These are phyloP conservation scores for Premnoplex brunnescens DNA, from an alignment of 2,797 vertebrate genomes.

Conservation along the genomic window DNA sequence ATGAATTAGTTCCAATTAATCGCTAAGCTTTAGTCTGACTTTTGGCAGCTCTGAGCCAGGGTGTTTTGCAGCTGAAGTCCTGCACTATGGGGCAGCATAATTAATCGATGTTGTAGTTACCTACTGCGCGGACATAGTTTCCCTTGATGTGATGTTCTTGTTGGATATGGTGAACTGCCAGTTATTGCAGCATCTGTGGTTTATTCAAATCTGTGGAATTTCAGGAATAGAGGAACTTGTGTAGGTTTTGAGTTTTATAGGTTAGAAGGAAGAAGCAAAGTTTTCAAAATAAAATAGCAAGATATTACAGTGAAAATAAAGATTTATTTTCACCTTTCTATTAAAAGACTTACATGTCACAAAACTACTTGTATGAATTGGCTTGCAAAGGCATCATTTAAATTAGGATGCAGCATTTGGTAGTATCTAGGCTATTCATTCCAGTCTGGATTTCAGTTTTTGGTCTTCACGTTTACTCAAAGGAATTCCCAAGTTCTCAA, in stretches of 20 bases:
- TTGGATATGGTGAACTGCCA: neutral
- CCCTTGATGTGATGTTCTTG: neutral
- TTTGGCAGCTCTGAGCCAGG: neutral
- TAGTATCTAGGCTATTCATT: neutral
- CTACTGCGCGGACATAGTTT: neutral
- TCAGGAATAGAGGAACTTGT: neutral
- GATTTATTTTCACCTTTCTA: neutral
- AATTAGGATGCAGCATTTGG: neutral
- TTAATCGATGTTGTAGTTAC: neutral
- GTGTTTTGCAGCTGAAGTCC: neutral
- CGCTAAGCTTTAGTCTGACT: neutral
- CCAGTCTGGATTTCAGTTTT: neutral
- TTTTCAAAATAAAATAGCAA: neutral
- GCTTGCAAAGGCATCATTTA: neutral
- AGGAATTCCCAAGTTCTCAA: neutral
- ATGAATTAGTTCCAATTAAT: neutral
- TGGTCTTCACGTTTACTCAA: neutral
- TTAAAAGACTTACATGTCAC: neutral
- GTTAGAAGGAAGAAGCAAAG: neutral
- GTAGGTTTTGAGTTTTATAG: neutral
- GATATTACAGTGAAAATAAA: neutral
- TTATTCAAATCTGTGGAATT: neutral
- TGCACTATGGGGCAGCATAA: neutral
- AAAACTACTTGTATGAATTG: neutral
- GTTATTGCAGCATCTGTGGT: neutral